Percentiles rank a stretch among this genome's conserved stretches.
Conservation (phyloP, 2,888 invertebrate species). For the Ectemnius lituratus region DNA sequence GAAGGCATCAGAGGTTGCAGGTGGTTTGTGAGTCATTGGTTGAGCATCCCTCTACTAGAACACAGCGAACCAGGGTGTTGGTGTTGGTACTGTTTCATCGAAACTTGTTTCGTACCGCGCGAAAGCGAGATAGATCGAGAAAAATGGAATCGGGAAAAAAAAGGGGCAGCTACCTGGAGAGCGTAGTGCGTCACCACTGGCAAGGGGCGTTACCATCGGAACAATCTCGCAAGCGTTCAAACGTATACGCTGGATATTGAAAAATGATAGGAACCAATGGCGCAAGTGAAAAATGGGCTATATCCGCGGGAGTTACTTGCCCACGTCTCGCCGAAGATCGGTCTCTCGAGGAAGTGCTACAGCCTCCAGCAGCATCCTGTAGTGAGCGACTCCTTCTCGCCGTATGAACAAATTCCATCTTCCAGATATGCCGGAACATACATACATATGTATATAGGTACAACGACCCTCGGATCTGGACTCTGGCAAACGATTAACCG, state of each 20-base stretch:
- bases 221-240: slow-evolving; percentile 36
- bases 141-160: slow-evolving; percentile 1
- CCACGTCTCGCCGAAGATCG: slow-evolving; percentile 77
- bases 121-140: slow-evolving; percentile 1
- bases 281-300: slow-evolving; percentile 50
- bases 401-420: slow-evolving; percentile 71
- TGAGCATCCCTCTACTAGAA: too few relatives aligned
- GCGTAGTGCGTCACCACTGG: neutral
- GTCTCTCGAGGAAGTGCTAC: slow-evolving; percentile 70
- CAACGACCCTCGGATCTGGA: neutral
- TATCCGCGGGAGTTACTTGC: slow-evolving; percentile 64
- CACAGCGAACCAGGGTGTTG: too few relatives aligned
- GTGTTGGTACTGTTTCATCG: too few relatives aligned
- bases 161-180: neutral
- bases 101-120: neutral
- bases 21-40: too few relatives aligned
- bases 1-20: too few relatives aligned
- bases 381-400: neutral
- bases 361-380: slow-evolving; percentile 78
- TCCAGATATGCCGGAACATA: slow-evolving; percentile 70
- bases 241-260: slow-evolving; percentile 49
- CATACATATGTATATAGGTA: slow-evolving; percentile 18
- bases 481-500: too few relatives aligned
- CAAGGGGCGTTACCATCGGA: slow-evolving; percentile 17
- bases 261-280: slow-evolving; percentile 48